Evolutionary conservation across 2,113 vertebrate species (phyloP), one percentile per base, ranked within the genome.

Genomic region (Myocastor coypus): DNA sequence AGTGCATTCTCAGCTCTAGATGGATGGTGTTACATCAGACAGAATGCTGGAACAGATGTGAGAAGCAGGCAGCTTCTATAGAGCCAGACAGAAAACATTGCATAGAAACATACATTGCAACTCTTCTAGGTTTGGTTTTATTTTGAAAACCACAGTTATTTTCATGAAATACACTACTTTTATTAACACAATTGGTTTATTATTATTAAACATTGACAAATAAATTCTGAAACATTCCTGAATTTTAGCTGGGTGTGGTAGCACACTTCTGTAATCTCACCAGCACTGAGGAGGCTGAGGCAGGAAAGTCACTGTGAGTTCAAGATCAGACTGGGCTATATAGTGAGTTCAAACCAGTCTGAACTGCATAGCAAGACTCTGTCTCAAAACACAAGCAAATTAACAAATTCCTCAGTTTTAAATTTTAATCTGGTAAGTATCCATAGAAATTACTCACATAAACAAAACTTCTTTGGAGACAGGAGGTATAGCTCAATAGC

Each of bases 201-300:
- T 90, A 64, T 94, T 91, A 59, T 85, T 86, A 91, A 87, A 86
- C 68, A 89, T 82, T 40, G 73, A 92, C 69, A 80, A 46, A 26
- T 85, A 55, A 50, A 30, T 50, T 24, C 69, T 57, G 91, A 68
- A 75, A 6, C 19, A 80, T 64, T 81, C 61, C 46, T 46, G 55
- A 32, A 9, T 90, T 75, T 46, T 46, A 26, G 22, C 24, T 12
- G 71, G 71, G 40, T 37, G 28, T 42, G 37, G 71, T 42, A 37
- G 40, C 40, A 75, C 73, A 75, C 5, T 2, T 12, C 40, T 42
- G 5, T 75, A 75, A 42, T 46, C 24, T 26, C 73, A 75, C 5
- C 24, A 75, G 73, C 40, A 28, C 40, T 28, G 11, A 13, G 24
- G 24, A 75, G 71, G 20, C 22, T 75, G 71, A 40, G 40, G 24